These are phyloP conservation scores for Lepidurus couesii DNA, from an alignment of 1,140 invertebrate species.

Conservation along the genomic window DNA sequence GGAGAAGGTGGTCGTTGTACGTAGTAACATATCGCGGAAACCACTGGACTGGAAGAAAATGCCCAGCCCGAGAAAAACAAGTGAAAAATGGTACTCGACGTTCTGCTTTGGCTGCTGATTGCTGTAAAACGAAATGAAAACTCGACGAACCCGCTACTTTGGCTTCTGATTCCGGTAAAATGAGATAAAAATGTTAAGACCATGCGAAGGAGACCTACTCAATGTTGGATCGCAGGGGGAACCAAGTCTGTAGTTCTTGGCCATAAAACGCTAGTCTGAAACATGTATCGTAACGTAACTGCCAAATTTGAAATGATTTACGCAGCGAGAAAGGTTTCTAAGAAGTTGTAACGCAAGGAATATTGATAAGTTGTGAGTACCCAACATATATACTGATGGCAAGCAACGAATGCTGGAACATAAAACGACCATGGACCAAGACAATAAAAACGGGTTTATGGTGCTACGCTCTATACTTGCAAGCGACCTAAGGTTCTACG, in stretches of 20 bases:
- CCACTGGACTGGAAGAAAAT: conserved; percentile 12
- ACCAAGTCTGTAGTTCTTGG: not conserved
- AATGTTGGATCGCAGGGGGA: not conserved
- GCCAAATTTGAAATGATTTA: conserved; percentile 16
- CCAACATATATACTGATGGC: conserved; percentile 15
- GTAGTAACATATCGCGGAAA: conserved; percentile 8
- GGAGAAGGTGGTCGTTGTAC: not conserved
- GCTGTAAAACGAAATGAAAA: not conserved
- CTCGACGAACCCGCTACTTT: not conserved
- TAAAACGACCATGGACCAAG: conserved; percentile 21
- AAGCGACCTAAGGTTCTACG: conserved; percentile 2
- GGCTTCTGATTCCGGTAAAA: not conserved
- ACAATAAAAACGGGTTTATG: conserved; percentile 22
- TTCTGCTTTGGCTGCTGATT: not conserved
- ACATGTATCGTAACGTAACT: conserved; percentile 22
- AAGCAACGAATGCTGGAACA: conserved; percentile 19
- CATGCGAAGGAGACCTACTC: not conserved
- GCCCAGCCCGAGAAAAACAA: not conserved
- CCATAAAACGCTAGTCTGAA: not conserved
- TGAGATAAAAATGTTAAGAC: not conserved
- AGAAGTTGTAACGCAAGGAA: conserved; percentile 22
- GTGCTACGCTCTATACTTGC: conserved; percentile 21
- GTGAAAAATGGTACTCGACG: not conserved
- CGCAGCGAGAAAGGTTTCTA: conserved; percentile 18
- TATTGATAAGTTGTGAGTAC: conserved; percentile 22